Base-by-base conservation (phyloP, 2,888 invertebrate species). In the Lasioglossum marginatum region DNA sequence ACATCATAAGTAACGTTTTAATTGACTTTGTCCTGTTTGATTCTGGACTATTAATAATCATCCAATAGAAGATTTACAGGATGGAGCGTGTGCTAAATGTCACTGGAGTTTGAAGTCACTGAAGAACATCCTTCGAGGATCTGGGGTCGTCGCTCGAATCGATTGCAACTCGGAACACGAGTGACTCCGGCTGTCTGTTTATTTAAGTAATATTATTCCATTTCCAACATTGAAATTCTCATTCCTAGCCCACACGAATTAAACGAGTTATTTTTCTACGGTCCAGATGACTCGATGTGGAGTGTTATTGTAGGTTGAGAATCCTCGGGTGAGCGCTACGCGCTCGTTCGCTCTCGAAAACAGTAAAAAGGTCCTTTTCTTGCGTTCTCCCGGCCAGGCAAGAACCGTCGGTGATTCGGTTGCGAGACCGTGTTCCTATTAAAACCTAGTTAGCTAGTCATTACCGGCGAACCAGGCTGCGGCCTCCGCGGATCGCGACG, bases 391-490 rank as follows among this genome's bases (percentile, higher is more conserved):
- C 23, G 68, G 68, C 70, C 70, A 40, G 70, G 77, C 79, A 73
- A 83, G 86, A 83, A 84, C 52, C 79, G 74, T 73, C 83, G 75
- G 77, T 84, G 82, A 82, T 92, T 89, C 82, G 87, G 86, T 90
- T 82, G 88, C 92, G 87, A 88, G 90, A 91, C 87, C 82, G 82
- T 90, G 90, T 91, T 92, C 90, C 89, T 91, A 93, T 93, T 92
- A 92, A 92, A 92, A 91, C 87, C 89, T 92, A 90, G 90, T 92
- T 93, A 92, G 90, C 88, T 90, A 90, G 92, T 92, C 90, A 89
- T 93, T 92, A 91, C 88, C 85, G 81, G 87, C 78, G 88, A 87
- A 84, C 82, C 87, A 85, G 82, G 85, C 83, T 84, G 91, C 82
- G 80, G 86, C 82, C 82, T 75, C 84, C 82, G 74, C 75, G 68